Percentiles rank a stretch among this genome's conserved stretches.
These are phyloP conservation scores for Drosophila saltans DNA, from an alignment of 1,140 invertebrate species.

Conservation along the genomic window DNA sequence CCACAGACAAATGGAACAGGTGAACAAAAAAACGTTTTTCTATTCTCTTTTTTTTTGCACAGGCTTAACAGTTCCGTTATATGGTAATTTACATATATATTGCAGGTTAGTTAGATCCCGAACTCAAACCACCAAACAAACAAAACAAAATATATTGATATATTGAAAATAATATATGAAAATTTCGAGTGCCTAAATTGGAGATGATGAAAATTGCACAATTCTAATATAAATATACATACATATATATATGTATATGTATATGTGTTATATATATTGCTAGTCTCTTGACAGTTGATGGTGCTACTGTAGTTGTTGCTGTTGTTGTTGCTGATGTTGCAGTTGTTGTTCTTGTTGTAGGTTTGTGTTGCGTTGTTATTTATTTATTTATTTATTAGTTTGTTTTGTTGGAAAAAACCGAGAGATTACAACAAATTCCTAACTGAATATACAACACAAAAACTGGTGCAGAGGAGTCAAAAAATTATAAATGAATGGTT, in stretches of 20 bases:
- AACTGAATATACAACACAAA: slow-evolving; percentile 79
- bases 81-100: background rate
- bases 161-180: slow-evolving; percentile 5
- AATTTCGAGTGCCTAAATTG: slow-evolving; percentile 5
- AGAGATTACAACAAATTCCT: slow-evolving; percentile 81
- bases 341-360: background rate
- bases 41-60: background rate
- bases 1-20: slow-evolving; percentile 3
- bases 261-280: slow-evolving; percentile 21
- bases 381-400: slow-evolving; percentile 15
- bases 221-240: background rate
- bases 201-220: slow-evolving; percentile 5
- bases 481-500: slow-evolving; percentile 83
- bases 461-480: slow-evolving; percentile 82
- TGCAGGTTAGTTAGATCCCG: slow-evolving; percentile 6
- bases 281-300: slow-evolving; percentile 31
- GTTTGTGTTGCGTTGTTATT: slow-evolving; percentile 37
- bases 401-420: slow-evolving; percentile 70
- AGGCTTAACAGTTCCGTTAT: slow-evolving; percentile 4
- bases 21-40: background rate
- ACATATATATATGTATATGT: slow-evolving; percentile 9
- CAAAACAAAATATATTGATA: slow-evolving; percentile 3
- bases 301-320: slow-evolving; percentile 30
- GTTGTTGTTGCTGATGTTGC: slow-evolving; percentile 31
- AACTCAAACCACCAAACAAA: slow-evolving; percentile 10